Base-by-base conservation (phyloP, 2,888 invertebrate genomes). In the Megamerina dolium region DNA sequence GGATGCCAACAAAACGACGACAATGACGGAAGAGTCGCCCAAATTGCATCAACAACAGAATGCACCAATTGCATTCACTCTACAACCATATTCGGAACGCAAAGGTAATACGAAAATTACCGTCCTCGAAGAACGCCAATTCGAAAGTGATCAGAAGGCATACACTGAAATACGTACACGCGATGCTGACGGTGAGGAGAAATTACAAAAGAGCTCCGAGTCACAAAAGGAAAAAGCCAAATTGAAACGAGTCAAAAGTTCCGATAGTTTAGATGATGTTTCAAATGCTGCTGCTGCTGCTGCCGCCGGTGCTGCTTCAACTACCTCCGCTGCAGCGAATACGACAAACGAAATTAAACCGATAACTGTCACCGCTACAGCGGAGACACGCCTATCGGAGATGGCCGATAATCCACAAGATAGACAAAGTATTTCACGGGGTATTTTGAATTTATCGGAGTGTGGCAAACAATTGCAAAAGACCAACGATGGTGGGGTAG, bases 401-500 rank as follows among this genome's bases (percentile, higher is more conserved):
- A 54, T 64, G 36, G 52, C 60, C 46, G 53, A 57, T 4, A 58
- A 60, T 58, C 64, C 68, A 61, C 62, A 59, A 55, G 69, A 68
- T 66, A 67, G 56, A 59, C 69, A 68, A 62, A 67, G 63, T 69
- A 69, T 68, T 66, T 63, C 61, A 46, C 55, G 57, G 54, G 69
- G 68, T 68, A 68, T 60, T 63, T 59, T 68, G 68, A 69, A 63
- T 59, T 59, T 68, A 68, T 68, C 69, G 58, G 68, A 69, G 59
- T 60, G 64, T 58, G 68, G 69, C 56, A 65, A 61, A 38, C 62
- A 64, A 54, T 54, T 61, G 52, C 56, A 59, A 49, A 55, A 59
- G 49, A 52, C 52, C 41, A 54, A 52, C 3, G 55, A 56, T 19
- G 58, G 61, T 10, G 59, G 53, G 18, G 47, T 54, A n/a, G 54